Evolutionary conservation across 2,888 invertebrate genomes (phyloP), one percentile per base, ranked within the genome.

Genomic region (Agonopterix heracliana): DNA sequence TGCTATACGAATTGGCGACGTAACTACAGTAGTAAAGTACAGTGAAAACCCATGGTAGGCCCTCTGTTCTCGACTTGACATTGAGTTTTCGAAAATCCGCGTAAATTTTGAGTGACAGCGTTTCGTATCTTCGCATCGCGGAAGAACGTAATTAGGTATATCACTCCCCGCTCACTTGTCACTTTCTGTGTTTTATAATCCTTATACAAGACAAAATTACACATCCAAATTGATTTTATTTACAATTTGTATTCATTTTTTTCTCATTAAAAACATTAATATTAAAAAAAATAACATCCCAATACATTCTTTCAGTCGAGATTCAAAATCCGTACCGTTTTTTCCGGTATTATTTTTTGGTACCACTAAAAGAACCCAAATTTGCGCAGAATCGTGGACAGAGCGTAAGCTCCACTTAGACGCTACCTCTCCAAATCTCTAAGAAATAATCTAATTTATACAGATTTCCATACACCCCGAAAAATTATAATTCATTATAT

Each of bases 361-460:
- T 50, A 41, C 55, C 69, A 73, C 80, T 77, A 81, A 81, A 80
- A 59, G 81, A 79, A 81, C 83, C 85, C 85, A 85, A 84, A 72
- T 57, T 75, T 74, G 74, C 71, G 66, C 61, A 64, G 65, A 66
- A 62, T 62, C 69, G 71, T 76, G 80, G 80, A 78, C 80, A 66
- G 75, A 74, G 72, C 75, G 50, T 44, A 50, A 52, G 63, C 70
- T 68, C 74, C 68, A 58, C 79, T 79, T 78, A 79, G 68, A 51
- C 59, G 54, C 78, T 79, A 81, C 68, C 71, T 64, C 68, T 66
- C 71, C 71, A 69, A 76, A 48, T 79, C 74, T 75, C 82, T 78
- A 80, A 73, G 74, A 78, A 77, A 74, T 77, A 78, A 66, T 69
- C 82, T 83, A 86, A 78, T 85, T 87, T 86, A 81, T 86, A 86